Percentiles rank a stretch among this genome's conserved stretches.
Conservation (phyloP, 1,140 invertebrate species). For the Sarcophaga peregrina region DNA sequence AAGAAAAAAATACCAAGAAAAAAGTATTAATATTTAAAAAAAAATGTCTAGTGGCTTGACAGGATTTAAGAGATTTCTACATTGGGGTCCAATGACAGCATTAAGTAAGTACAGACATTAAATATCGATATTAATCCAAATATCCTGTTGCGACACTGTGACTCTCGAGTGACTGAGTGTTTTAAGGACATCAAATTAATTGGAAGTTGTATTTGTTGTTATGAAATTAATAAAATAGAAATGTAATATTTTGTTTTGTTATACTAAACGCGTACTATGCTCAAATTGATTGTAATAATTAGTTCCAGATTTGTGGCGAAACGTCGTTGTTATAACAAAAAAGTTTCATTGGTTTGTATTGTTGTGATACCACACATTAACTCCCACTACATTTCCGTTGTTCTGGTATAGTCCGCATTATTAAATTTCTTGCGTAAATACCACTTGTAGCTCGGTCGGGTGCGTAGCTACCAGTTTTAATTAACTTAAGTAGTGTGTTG, state of each 20-base stretch:
- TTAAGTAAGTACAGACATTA: constrained; percentile 71
- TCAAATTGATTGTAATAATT: not conserved
- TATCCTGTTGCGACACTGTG: too few relatives aligned
- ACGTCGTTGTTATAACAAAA: constrained; percentile 16
- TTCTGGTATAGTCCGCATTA: constrained; percentile 31
- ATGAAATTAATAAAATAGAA: too few relatives aligned
- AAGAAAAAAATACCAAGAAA: constrained; percentile 26
- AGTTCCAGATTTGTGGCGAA: not conserved
- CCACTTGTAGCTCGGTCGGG: constrained; percentile 33
- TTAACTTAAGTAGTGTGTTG: not conserved
- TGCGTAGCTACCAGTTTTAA: too few relatives aligned
- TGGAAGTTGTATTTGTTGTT: too few relatives aligned
- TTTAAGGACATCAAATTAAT: too few relatives aligned
- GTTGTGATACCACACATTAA: constrained; percentile 40
- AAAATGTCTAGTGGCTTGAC: constrained; percentile 54
- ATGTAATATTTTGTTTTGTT: not conserved
- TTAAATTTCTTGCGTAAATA: constrained; percentile 33
- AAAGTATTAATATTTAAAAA: constrained; percentile 35
- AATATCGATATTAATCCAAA: not conserved
- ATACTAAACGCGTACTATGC: not conserved
- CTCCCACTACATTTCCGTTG: constrained; percentile 23
- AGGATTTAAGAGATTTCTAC: constrained; percentile 73
- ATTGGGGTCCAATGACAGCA: constrained; percentile 83
- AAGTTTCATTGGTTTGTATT: not conserved
- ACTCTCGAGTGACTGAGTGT: too few relatives aligned